Evolutionary conservation across 1,140 invertebrate genomes (phyloP).

Genomic region (Parapsyche elsis): DNA sequence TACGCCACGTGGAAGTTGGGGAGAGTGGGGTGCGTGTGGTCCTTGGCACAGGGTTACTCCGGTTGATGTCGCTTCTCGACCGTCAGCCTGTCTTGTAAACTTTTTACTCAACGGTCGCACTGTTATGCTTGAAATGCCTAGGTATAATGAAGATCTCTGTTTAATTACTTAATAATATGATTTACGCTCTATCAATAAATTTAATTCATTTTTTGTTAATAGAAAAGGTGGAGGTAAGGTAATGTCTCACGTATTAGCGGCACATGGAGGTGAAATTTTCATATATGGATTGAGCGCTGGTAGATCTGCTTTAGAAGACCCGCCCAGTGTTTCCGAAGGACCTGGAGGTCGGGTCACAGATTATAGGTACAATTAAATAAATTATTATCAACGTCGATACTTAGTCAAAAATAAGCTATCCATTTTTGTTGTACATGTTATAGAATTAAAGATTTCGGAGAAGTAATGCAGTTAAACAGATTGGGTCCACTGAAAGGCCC

Average conservation of each 20-base stretch:
- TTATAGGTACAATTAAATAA: conserved; percentile 76
- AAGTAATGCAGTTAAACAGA: conserved; percentile 87
- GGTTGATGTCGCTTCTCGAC: conserved; percentile 94
- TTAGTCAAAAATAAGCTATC: background rate
- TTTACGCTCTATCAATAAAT: background rate
- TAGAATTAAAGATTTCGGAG: conserved; percentile 85
- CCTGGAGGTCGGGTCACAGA: conserved; percentile 93
- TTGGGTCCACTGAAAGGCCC: conserved; percentile 73
- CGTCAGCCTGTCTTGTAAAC: conserved; percentile 96
- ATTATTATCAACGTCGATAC: conserved; percentile 44
- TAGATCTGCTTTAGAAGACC: conserved; percentile 92
- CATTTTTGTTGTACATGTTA: conserved; percentile 56
- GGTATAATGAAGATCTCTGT: conserved; percentile 58
- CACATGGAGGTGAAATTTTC: conserved; percentile 96
- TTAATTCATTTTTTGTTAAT: background rate
- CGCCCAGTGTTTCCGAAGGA: conserved; percentile 94
- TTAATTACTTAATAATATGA: background rate
- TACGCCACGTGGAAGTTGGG: conserved; percentile 86
- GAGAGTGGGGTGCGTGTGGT: conserved; percentile 79
- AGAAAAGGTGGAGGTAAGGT: conserved; percentile 86
- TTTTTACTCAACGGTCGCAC: conserved; percentile 93
- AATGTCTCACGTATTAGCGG: conserved; percentile 91
- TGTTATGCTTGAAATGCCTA: conserved; percentile 94
- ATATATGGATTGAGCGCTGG: conserved; percentile 90
- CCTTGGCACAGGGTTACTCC: conserved; percentile 91